These are phyloP conservation scores for Nowickia ferox DNA, from an alignment of 2,888 invertebrate genomes.

Conservation along the genomic window DNA sequence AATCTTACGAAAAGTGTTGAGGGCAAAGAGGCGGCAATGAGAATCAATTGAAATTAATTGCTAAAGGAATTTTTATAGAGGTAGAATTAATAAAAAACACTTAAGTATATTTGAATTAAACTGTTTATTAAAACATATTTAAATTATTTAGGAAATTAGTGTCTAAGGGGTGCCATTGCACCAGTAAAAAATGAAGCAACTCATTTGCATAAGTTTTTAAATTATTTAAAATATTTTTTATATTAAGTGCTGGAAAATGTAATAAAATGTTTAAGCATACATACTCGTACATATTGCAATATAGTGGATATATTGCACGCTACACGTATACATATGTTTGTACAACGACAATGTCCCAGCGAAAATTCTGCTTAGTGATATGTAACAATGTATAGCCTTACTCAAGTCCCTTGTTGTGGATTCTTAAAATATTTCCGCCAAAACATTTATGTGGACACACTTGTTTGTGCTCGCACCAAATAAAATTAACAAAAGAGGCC, in stretches of 20 bases:
- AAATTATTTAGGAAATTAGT: background rate
- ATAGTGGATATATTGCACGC: too few species aligned
- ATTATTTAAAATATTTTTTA: too few species aligned
- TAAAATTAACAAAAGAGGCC: slow-evolving; percentile 33
- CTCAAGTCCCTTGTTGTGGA: too few species aligned
- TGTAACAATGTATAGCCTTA: too few species aligned
- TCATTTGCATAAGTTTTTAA: background rate
- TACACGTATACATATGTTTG: too few species aligned
- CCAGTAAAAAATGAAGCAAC: background rate
- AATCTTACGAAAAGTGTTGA: slow-evolving; percentile 37
- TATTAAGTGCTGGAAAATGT: background rate
- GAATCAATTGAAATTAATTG: slow-evolving; percentile 65
- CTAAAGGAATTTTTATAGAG: slow-evolving; percentile 57
- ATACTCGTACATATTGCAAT: too few species aligned
- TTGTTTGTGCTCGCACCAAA: slow-evolving; percentile 14
- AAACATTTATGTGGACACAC: background rate
- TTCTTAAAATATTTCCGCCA: too few species aligned
- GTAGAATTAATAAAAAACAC: slow-evolving; percentile 49
- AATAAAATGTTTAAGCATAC: too few species aligned
- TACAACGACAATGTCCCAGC: too few species aligned
- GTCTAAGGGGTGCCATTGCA: slow-evolving; percentile 5
- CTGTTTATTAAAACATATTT: background rate
- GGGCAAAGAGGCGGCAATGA: slow-evolving; percentile 19
- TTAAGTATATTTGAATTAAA: background rate
- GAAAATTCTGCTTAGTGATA: too few species aligned